Base-by-base conservation (phyloP, 2,888 invertebrate genomes). In the Spilosoma lubricipeda region DNA sequence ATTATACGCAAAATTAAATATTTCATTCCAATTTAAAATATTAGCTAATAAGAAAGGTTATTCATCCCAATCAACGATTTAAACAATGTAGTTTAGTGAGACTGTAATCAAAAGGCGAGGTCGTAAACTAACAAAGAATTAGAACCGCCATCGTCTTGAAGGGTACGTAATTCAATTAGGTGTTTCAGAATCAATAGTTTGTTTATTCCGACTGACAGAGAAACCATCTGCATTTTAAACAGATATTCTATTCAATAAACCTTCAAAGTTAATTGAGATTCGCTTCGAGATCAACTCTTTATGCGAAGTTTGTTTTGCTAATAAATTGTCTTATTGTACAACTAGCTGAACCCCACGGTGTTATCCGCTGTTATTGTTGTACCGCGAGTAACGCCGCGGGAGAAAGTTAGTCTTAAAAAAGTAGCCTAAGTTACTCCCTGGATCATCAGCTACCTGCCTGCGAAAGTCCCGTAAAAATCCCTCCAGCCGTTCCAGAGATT, bases 151-250 rank as follows among this genome's bases (percentile, higher is more conserved):
- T 48, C 30, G 30, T 20, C 11, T 30, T 33, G 7, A 67, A 67
- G 45, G 45, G 48, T 67, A 30, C 33, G 27, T 45, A 48, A 48
- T 45, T 67, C 11, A 67, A 27, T 48, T 48, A 67, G 13, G 13
- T 45, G 48, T 30, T 23, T 13, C 67, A 23, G 67, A 67, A 48
- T 30, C 48, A 48, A 67, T 67, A 67, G 67, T 67, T 67, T 67
- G 67, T 67, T 67, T 48, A 33, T 67, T 30, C 63, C 30, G 27
- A 63, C 7, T 27, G 33, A 23, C 20, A 45, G 45, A 33, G 67
- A 45, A 33, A 67, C 48, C n/a, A 27, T 48, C 67, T 67, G 48
- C n/a, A 67, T 67, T 67, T 67, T 48, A 48, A 67, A 48, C 20
- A 67, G 33, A 30, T 30, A 63, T 63, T 63, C 18, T 30, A 63